phyloP scores from a whole-genome alignment of 2,113 vertebrate genomes.

The Cephalopholis sonnerati region DNA sequence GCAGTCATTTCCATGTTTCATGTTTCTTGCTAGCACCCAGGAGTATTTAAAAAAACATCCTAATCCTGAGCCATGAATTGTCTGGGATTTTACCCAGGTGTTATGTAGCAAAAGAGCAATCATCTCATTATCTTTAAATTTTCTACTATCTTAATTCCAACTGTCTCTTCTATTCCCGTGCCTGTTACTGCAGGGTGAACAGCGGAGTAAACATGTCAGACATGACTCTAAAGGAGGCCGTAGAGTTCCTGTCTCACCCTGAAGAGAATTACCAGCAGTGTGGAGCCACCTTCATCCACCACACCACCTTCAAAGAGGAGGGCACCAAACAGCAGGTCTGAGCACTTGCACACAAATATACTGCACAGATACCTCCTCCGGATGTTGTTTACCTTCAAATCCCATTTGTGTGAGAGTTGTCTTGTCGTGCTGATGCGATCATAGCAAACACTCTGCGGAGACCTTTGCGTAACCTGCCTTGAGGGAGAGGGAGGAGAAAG shows the following conservation, averaged over 20 bases:
- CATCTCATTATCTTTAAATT: neutral
- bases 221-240: conserved; percentile 90
- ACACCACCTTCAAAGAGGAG: conserved; percentile 91
- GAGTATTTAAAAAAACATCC: neutral
- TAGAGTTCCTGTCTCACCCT: conserved; percentile 84
- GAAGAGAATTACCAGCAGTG: conserved; percentile 87
- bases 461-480: conserved; percentile 28
- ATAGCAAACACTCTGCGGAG: neutral
- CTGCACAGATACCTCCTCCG: neutral
- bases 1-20: neutral
- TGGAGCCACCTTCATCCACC: conserved; percentile 93
- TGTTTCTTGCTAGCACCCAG: conserved; percentile 1
- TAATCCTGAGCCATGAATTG: neutral
- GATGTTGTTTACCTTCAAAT: neutral
- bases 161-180: neutral
- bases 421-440: neutral
- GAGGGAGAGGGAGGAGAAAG: conserved; percentile 16
- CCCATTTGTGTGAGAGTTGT: neutral
- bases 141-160: neutral
- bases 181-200: conserved; percentile 64
- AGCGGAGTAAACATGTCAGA: conserved; percentile 70
- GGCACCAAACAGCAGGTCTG: conserved; percentile 90
- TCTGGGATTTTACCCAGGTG: neutral
- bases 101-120: neutral
- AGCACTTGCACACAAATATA: neutral